A percentile compares a stretch with the other conserved stretches of the same genome.
phyloP scores from a whole-genome alignment of 2,888 invertebrate species.

The Selenia dentaria region DNA sequence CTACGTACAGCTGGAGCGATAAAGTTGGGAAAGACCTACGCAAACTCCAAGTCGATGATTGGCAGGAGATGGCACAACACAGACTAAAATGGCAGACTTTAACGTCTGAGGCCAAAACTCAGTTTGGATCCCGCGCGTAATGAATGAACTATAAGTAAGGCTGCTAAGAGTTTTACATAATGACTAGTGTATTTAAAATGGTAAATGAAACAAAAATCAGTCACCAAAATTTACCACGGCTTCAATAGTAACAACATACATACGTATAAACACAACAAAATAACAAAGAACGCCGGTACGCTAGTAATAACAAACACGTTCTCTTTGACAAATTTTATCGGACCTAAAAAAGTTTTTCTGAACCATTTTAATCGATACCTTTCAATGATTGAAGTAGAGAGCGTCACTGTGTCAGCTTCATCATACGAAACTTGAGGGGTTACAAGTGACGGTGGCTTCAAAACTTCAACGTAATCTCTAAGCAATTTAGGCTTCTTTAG shows the following conservation, averaged over 20 bases:
- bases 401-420: slow-evolving; percentile 40
- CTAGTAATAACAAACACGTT: slow-evolving; percentile 59
- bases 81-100: no score
- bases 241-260: slow-evolving; percentile 51
- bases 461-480: slow-evolving; percentile 47
- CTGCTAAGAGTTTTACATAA: no score
- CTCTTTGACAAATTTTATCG: slow-evolving; percentile 51
- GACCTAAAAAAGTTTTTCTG: slow-evolving; percentile 30
- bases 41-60: no score
- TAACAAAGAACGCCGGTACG: slow-evolving; percentile 62
- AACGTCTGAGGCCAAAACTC: no score
- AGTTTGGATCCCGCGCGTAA: no score
- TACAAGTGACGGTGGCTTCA: slow-evolving; percentile 36
- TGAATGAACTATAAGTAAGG: no score
- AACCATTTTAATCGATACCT: slow-evolving; percentile 13
- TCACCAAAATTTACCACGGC: slow-evolving; percentile 38
- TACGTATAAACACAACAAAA: slow-evolving; percentile 56
- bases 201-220: neutral
- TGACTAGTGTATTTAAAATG: no score
- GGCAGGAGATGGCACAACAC: no score
- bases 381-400: slow-evolving; percentile 33
- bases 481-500: slow-evolving; percentile 36
- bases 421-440: slow-evolving; percentile 23
- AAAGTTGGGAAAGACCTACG: no score
- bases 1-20: no score